A percentile compares a stretch with the other conserved stretches of the same genome.
Conservation (phyloP, 2,888 invertebrate genomes). For the Meganola albula region DNA sequence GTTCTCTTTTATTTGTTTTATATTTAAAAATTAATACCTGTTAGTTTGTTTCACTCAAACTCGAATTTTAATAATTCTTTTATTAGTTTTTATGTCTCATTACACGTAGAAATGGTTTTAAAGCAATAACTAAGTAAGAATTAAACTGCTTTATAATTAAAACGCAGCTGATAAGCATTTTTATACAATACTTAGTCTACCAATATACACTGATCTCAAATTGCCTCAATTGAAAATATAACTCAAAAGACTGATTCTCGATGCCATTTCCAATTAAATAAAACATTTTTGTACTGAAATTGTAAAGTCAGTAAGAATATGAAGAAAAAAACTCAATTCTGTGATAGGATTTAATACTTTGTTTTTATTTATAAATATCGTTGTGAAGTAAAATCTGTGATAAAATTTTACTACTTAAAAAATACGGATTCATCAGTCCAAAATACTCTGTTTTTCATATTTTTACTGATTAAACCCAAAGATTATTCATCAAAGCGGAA, state of each 20-base stretch:
- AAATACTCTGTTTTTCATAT: slow-evolving; percentile 15
- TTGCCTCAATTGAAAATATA: slow-evolving; percentile 24
- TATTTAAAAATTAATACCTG: slow-evolving; percentile 1
- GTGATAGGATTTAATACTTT: slow-evolving; percentile 14
- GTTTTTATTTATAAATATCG: neutral
- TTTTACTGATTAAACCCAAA: no score
- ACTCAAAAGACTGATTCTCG: slow-evolving; percentile 36
- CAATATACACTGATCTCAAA: slow-evolving; percentile 32
- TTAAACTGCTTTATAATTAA: no score
- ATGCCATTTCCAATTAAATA: slow-evolving; percentile 30
- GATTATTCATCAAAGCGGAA: no score
- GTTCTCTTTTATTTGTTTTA: neutral
- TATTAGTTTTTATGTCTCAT: neutral
- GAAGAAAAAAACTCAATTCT: slow-evolving; percentile 13
- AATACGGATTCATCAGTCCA: neutral
- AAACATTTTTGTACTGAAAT: slow-evolving; percentile 14
- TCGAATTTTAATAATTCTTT: neutral
- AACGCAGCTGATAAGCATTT: neutral
- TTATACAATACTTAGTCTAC: slow-evolving; percentile 19
- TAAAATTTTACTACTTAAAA: slow-evolving; percentile 9
- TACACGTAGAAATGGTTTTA: neutral
- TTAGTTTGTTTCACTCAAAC: neutral
- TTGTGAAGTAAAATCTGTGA: slow-evolving; percentile 19
- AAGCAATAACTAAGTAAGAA: neutral
- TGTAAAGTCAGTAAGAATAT: slow-evolving; percentile 22